Percentiles rank a stretch among this genome's conserved stretches.
phyloP scores from a whole-genome alignment of 2,113 vertebrate species.

The Sinosuthora webbiana region DNA sequence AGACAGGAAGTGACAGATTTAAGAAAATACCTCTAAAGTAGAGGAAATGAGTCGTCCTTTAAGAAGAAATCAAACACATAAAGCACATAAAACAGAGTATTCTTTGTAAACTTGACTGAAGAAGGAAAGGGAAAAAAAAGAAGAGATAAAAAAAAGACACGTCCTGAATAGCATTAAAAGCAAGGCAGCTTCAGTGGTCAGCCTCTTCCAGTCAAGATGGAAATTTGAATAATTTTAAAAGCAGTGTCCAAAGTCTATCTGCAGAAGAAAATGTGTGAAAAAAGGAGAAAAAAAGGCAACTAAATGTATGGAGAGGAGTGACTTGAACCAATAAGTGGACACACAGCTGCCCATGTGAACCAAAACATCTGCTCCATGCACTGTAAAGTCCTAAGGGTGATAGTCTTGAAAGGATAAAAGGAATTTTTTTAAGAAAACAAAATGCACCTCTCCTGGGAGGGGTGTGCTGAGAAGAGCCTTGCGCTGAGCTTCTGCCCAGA shows the following conservation, averaged over 20 bases:
- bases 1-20: conserved; percentile 61
- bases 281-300: neutral
- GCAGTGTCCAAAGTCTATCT: neutral
- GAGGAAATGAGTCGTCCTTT: conserved; percentile 57
- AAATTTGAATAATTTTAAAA: neutral
- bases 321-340: neutral
- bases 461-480: neutral
- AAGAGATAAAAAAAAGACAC: neutral
- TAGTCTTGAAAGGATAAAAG: neutral
- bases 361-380: neutral
- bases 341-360: fast-evolving
- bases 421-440: neutral
- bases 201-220: neutral
- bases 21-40: conserved; percentile 58
- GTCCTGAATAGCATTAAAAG: neutral
- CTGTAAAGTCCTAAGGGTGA: neutral
- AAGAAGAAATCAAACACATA: conserved; percentile 41
- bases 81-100: conserved; percentile 41
- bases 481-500: neutral
- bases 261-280: neutral
- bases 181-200: neutral
- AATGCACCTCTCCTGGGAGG: neutral
- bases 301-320: neutral
- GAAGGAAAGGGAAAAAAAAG: neutral
- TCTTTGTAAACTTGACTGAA: conserved; percentile 50